Evolutionary conservation across 2,888 invertebrate species (phyloP).

Genomic region (Polyommatus icarus): DNA sequence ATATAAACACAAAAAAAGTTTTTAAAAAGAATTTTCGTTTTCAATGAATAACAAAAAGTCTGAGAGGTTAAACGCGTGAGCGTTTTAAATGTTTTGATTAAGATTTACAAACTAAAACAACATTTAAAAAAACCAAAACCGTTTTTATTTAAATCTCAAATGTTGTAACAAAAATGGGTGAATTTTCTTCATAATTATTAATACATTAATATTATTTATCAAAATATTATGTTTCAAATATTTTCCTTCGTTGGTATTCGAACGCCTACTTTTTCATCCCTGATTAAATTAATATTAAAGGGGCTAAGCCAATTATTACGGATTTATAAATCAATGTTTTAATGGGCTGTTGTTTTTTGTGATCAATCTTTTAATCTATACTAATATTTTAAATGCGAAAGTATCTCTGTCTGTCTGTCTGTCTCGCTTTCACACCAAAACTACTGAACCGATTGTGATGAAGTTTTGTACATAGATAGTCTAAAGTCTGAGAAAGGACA

Average conservation of each 20-base stretch:
- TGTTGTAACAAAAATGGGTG: neutral
- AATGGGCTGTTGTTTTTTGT: neutral
- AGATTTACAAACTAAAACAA: neutral
- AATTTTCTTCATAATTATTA: neutral
- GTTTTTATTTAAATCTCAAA: neutral
- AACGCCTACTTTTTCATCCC: neutral
- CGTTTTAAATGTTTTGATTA: too few species aligned
- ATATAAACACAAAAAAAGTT: too few species aligned
- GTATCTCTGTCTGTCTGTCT: too few species aligned
- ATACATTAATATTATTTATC: neutral
- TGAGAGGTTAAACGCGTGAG: too few species aligned
- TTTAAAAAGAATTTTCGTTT: too few species aligned
- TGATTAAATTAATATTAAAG: constrained; percentile 18
- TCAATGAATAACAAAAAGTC: too few species aligned
- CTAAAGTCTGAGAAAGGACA: too few species aligned
- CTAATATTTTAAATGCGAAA: too few species aligned
- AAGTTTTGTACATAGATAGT: too few species aligned
- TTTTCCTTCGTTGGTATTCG: neutral
- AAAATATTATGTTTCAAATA: constrained; percentile 14
- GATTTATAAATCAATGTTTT: neutral
- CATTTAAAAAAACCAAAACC: neutral
- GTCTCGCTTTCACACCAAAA: too few species aligned
- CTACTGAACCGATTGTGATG: too few species aligned
- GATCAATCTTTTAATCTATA: neutral
- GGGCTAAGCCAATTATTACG: neutral